Conservation (phyloP, 2,113 vertebrate genomes). For the Pedionomus torquatus region DNA sequence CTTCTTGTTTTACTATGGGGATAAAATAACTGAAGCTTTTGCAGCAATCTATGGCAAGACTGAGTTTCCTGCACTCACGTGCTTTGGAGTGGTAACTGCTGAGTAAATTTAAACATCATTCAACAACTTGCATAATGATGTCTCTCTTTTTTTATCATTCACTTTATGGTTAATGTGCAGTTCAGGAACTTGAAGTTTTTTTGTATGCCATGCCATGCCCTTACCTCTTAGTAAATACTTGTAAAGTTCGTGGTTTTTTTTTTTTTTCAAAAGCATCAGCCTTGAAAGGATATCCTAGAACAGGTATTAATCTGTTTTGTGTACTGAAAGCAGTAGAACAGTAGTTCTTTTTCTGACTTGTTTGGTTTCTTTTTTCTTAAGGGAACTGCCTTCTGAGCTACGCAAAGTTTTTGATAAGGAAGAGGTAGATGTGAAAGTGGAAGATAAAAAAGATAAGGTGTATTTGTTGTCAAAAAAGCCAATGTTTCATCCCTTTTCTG, state of each 20-base stretch:
- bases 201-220: background rate
- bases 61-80: background rate
- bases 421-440: slow-evolving; percentile 90
- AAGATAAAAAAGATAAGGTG: slow-evolving; percentile 89
- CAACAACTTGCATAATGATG: background rate
- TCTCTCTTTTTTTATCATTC: background rate
- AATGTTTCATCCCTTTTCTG: slow-evolving; percentile 90
- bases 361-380: slow-evolving; percentile 20
- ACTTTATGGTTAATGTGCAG: background rate
- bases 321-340: background rate
- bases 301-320: background rate
- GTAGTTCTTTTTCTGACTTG: background rate
- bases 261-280: background rate
- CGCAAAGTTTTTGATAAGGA: slow-evolving; percentile 86
- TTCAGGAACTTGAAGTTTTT: background rate
- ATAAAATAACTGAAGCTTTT: background rate
- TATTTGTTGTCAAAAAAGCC: slow-evolving; percentile 83
- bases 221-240: background rate
- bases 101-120: background rate
- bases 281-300: background rate
- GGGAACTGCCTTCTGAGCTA: slow-evolving; percentile 90
- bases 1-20: background rate
- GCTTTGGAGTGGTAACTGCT: background rate
- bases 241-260: background rate
- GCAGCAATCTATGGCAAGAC: background rate